Evolutionary conservation across 2,888 invertebrate genomes (phyloP), one percentile per base, ranked within the genome.

Genomic region (Geophilus truncorum): DNA sequence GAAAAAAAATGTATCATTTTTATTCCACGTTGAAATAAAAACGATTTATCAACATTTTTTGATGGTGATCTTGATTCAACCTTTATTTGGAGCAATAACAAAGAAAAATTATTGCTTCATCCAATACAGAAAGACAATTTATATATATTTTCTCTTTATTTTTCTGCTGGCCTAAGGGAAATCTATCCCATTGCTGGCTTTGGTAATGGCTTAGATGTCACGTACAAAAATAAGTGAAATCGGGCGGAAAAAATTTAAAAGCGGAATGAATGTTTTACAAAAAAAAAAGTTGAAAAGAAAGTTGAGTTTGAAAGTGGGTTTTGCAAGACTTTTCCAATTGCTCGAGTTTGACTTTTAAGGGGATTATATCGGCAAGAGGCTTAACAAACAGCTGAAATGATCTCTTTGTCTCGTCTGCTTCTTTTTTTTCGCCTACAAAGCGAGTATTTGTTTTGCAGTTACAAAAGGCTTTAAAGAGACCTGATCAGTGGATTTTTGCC

Each of bases 381-480:
- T 62, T 62, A 62, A 62, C 62, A 62, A 62, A 62, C 62, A 62
- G 62, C 62, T 62, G 62, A 62, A 62, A 62, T 28, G 62, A 62
- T 62, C 62, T 45, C 45, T 62, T 62, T 62, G 62, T 62, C 62
- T 62, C 23, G 62, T n/a, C 45, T n/a, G 23, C 25, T 45, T 18
- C 25, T 23, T 62, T 23, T 62, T 62, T 62, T 62, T 12, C 23
- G 12, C 15, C 57, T 7, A 9, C n/a, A n/a, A 15, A 57, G 7
- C 21, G 18, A 28, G 62, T 62, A 62, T 62, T 62, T 62, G 62
- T 62, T 62, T 62, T 62, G 62, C 62, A 62, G 62, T 62, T 62
- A 62, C 62, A 62, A 62, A 45, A 62, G 62, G 62, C 23, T 62
- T 62, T 62, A 25, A 62, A 62, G 28, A 62, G 62, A 23, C 62